Base-by-base conservation (phyloP, 1,140 invertebrate species). In the Drosophila nebulosa region DNA sequence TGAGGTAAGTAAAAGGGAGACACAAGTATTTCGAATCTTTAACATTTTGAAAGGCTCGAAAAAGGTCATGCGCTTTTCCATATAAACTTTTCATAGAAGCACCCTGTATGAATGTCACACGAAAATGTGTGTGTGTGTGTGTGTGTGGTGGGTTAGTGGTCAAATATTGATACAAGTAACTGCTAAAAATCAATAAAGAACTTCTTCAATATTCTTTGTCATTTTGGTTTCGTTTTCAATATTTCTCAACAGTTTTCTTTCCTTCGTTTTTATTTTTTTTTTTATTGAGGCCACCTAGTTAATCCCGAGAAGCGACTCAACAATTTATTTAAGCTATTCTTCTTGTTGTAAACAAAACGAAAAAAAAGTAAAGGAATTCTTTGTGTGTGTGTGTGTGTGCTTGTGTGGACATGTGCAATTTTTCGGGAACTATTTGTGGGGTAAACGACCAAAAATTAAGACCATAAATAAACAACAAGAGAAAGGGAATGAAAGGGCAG, bases 321-420 rank as follows among this genome's bases (percentile, higher is more conserved):
- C 32, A 53, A 26, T 30, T 52, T 32, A 32, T 26, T n/a, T 24
- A 60, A 59, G 14, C n/a, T 14, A 55, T 55, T 55, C 26, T 30
- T 55, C 14, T 55, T 30, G 1, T 27, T 55, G n/a, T 30, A 27
- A 18, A 30, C 55, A 36, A 39, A 55, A 53, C 39, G 30, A 62
- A 7, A 65, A 39, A 26, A 16, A 24, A 9, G 3, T 27, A 26
- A 27, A 36, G 10, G 35, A 59, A 59, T 26, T 14, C 21, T 22
- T 60, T 60, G 62, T 55, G 26, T 12, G 63, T 52, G 21, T 32
- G n/a, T 51, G 22, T 35, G 39, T 24, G 12, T 59, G 9, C 9
- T 52, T 77, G 80, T 86, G 80, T 68, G 69, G 81, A 85, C 80
- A 86, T 85, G 74, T 85, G 80, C 80, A 78, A 86, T 86, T 85